A percentile compares a stretch with the other conserved stretches of the same genome.
These are phyloP conservation scores for Calyptommatus sinebrachiatus DNA, from an alignment of 2,113 vertebrate genomes.

Conservation along the genomic window DNA sequence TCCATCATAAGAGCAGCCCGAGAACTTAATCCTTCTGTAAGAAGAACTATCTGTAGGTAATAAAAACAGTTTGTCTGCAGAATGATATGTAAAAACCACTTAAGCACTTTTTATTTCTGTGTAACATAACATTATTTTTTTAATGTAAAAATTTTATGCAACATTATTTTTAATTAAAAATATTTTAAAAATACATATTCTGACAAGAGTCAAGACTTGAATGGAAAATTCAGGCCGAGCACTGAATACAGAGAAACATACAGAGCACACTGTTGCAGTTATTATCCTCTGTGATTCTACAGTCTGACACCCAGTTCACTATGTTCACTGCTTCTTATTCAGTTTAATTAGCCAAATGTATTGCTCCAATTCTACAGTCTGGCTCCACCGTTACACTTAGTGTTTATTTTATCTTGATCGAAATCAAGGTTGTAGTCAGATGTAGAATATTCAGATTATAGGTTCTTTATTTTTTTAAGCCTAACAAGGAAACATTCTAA, in stretches of 20 bases:
- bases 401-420: too few species aligned
- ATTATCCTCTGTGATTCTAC: background rate
- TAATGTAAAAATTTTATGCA: too few species aligned
- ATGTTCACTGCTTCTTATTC: background rate
- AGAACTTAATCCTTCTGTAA: slow-evolving; percentile 60
- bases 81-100: background rate
- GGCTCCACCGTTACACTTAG: too few species aligned
- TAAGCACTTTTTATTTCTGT: background rate
- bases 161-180: background rate
- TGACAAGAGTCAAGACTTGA: background rate
- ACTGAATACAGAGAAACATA: background rate
- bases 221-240: background rate
- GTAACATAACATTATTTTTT: background rate
- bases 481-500: too few species aligned
- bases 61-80: slow-evolving; percentile 12
- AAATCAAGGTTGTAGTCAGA: too few species aligned
- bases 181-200: background rate
- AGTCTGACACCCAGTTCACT: background rate
- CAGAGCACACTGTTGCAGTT: background rate
- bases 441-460: too few species aligned
- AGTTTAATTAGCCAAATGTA: background rate
- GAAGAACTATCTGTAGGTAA: slow-evolving; percentile 53
- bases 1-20: slow-evolving; percentile 51
- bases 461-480: too few species aligned
- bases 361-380: background rate